Evolutionary conservation across 2,113 vertebrate species (phyloP), one percentile per base, ranked within the genome.

Genomic region (Equus quagga): DNA sequence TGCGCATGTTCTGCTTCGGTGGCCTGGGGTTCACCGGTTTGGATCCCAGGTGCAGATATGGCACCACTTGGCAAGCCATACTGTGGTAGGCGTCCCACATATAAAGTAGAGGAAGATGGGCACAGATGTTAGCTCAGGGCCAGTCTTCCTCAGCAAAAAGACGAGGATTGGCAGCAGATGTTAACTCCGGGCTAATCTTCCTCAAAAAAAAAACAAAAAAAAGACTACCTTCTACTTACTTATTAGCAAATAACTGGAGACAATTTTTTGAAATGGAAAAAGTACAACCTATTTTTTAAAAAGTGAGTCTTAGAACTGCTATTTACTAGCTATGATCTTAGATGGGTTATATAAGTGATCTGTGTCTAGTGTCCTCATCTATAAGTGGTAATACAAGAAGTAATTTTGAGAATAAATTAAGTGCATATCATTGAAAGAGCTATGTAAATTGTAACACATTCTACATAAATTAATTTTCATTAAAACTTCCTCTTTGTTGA

Each of bases 391-490:
- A 96, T 73, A 49, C 3, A 69, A 80, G 67, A 93, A 93, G 15
- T 83, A 49, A 86, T 62, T 83, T 84, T 93, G 56, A 90, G 24
- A 83, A 72, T 51, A 82, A 87, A 51, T 65, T 86, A 75, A 95
- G 23, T 72, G 8, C 14, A 51, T n/a, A 44, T 21, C 11, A 64
- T 81, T 95, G 24, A 95, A 91, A 87, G 28, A 96, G 28, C 76
- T 95, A 76, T 82, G n/a, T 62, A 73, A 88, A 80, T 73, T 84
- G 0, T 18, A 94, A 67, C 10, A 81, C 5, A 81, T 1, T 64
- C 44, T 85, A 8, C 21, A 78, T 46, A 88, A 23, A 83, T 65
- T 89, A 89, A 44, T 26, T 69, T 86, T 79, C 83, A 84, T 36
- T 67, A 64, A 96, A 80, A 70, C 26, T 70, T 0, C 24, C 9